Evolutionary conservation across 2,888 invertebrate species (phyloP), one percentile per base, ranked within the genome.

Genomic region (Zootermopsis nevadensis): DNA sequence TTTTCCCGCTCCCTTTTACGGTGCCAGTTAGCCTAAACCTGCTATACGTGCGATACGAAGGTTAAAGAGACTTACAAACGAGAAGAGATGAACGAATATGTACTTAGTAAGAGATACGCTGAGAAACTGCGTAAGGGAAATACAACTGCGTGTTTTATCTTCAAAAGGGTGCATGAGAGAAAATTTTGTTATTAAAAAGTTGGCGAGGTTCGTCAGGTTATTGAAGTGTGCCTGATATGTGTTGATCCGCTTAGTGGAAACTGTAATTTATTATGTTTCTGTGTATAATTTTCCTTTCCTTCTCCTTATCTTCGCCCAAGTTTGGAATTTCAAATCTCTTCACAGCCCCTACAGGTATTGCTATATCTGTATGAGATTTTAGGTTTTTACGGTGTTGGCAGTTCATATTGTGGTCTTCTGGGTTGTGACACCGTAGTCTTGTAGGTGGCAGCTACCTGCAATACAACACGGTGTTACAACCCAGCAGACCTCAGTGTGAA

Each of bases 141-240:
- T 79, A 82, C 55, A 55, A 82, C 30, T 30, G 24, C 82, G 82
- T 82, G 82, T 82, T 82, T 76, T 82, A 82, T 82, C 82, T 79
- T 79, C 66, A 35, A 79, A 79, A 60, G 4, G 79, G 55, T 35
- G 79, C 79, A 79, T 79, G 79, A 79, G 66, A 33, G 66, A 66
- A 79, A 79, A 79, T 79, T 79, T 79, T 79, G 79, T 79, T 79
- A 79, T 79, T 79, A 79, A 79, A 79, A 79, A 66, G 35, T 66
- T 60, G 79, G 60, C 35, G 19, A 66, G 60, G 35, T 66, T 38
- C 33, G 35, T 24, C 35, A 66, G 79, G 66, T 79, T 79, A 66
- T 66, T 33, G 79, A 60, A 33, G 66, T 38, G 33, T 38, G n/a
- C n/a, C 12, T 79, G 79, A 66, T 77, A 55, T 66, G 79, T 79